Conservation (phyloP, 2,888 invertebrate genomes). For the Melieria crassipennis region DNA sequence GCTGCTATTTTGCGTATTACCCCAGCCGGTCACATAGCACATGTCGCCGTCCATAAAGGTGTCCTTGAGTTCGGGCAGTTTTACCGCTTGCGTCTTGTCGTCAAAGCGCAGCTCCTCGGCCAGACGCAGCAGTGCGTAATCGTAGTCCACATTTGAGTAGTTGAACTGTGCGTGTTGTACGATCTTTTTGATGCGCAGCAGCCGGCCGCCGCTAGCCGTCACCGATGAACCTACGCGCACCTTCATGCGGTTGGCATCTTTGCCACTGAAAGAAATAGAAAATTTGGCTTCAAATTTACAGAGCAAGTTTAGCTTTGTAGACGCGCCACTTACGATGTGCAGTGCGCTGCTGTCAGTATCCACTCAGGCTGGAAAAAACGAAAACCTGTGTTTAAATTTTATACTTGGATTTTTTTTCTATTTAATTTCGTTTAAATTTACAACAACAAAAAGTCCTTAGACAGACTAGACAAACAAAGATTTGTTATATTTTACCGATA, state of each 20-base stretch:
- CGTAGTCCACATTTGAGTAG: slow-evolving; percentile 70
- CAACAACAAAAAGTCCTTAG: too few species aligned
- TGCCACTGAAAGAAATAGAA: slow-evolving; percentile 48
- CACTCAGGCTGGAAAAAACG: slow-evolving; percentile 48
- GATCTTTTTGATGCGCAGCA: slow-evolving; percentile 67
- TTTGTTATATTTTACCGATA: slow-evolving; percentile 43
- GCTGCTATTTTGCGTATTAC: slow-evolving; percentile 56
- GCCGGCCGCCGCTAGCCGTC: slow-evolving; percentile 66
- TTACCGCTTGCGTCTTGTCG: slow-evolving; percentile 65
- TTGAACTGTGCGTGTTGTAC: slow-evolving; percentile 69
- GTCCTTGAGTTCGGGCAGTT: slow-evolving; percentile 62
- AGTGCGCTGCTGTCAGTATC: slow-evolving; percentile 65
- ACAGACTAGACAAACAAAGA: too few species aligned
- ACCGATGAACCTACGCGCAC: slow-evolving; percentile 70
- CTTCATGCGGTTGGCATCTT: slow-evolving; percentile 49
- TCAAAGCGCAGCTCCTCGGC: slow-evolving; percentile 67
- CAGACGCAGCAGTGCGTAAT: slow-evolving; percentile 70
- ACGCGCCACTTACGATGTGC: slow-evolving; percentile 57
- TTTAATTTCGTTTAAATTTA: too few species aligned
- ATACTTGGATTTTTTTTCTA: too few species aligned
- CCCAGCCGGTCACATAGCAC: slow-evolving; percentile 64
- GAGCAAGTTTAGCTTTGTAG: neutral
- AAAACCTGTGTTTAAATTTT: neutral
- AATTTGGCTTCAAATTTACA: neutral
- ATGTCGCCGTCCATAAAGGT: slow-evolving; percentile 56